Base-by-base conservation (phyloP, 2,113 vertebrate genomes). In the Phylloscopus trochiloides region DNA sequence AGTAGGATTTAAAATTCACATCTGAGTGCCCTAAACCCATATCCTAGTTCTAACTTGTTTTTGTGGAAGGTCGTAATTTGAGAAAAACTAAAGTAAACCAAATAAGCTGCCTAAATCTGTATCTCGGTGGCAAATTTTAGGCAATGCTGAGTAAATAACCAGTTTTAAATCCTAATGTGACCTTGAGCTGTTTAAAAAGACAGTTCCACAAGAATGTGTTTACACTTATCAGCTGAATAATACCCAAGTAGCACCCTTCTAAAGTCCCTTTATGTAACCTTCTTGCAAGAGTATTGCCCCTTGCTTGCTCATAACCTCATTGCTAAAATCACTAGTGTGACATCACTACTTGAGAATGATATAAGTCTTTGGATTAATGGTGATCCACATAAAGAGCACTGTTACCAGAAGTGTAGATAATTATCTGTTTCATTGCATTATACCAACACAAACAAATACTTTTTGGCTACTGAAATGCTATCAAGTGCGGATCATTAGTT, bases 401-500 rank as follows among this genome's bases (percentile, higher is more conserved):
- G 68, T 61, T 75, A 75, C 25, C 36, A 40, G 80, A 83, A 80
- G 76, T 22, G 72, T 47, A 54, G 74, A 76, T 90, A 95, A 94
- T 94, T 52, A 62, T 63, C 81, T 92, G 83, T 94, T 95, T 92
- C 61, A 61, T 51, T 4, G 6, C 52, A 43, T 77, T 86, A 63
- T 55, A 89, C 29, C 68, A 71, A 77, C 76, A 72, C 40, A 94
- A 94, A 82, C 61, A 81, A 89, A 89, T 88, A 75, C 55, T 89
- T 83, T 92, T 89, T 95, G 66, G 84, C 80, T 90, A 95, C 92
- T 85, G 77, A 82, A 92, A 62, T 42, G 62, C 78, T 34, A 76
- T 92, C 70, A 66, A 91, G 74, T 76, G 80, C 0, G 0, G 68
- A 50, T 88, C 74, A 61, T 91, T 92, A 82, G 45, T 93, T 91